Evolutionary conservation across 2,797 vertebrate genomes (phyloP), one percentile per base, ranked within the genome.

Genomic region (Bufotes viridis): DNA sequence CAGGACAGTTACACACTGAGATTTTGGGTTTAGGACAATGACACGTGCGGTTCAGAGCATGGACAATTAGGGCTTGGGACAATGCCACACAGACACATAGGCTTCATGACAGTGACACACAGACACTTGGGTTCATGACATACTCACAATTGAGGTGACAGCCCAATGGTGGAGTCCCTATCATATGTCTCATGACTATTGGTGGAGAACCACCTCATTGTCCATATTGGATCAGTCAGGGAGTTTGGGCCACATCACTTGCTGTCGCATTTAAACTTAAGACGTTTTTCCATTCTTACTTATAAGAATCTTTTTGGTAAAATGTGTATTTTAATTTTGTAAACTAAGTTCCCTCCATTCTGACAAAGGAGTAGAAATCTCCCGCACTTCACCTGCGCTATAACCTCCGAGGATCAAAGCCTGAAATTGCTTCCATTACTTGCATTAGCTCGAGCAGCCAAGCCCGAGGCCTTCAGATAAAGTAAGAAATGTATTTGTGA

Each of bases 351-450:
- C 51, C 17, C 78, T 57, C 26, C 18, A 22, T 86, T 58, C 69
- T 74, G 76, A 89, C 84, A 89, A 86, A 86, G 84, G 84, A 55
- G 53, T 14, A 58, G 79, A 89, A 72, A 89, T 82, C 92, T 93
- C 91, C 92, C 22, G 65, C 34, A 90, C 93, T 94, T 94, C 94
- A 92, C 91, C 88, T 81, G 92, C 92, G 91, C 92, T 90, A 92
- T 92, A 92, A 94, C 93, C 93, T 93, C 90, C 88, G 93, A 97
- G 96, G 98, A 98, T 99, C 97, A 99, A 99, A 99, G 97, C 95
- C 93, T 94, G 94, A 96, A 95, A 96, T 95, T 94, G 95, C 95
- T 95, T 97, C 97, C 97, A 98, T 98, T 98, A 98, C 95, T 94
- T 97, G 96, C 96, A 97, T 97, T 97, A 97, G 95, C 94, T 95